Evolutionary conservation across 2,888 invertebrate genomes (phyloP), one percentile per base, ranked within the genome.

Genomic region (Macroteleia sp.): DNA sequence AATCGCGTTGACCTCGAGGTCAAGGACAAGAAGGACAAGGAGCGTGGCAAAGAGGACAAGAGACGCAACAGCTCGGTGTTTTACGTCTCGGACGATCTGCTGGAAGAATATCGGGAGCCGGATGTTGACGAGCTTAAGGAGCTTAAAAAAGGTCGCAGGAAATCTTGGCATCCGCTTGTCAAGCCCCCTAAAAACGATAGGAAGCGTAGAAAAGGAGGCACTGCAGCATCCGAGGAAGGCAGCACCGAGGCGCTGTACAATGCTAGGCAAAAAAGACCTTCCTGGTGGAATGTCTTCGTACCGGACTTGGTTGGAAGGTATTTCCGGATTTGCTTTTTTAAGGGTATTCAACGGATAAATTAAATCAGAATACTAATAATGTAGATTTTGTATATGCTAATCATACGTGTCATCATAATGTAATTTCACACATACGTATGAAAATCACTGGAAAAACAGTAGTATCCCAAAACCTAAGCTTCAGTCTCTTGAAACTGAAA

Each of bases 211-310:
- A 94, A 94, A 88, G 94, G 93, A 3, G 88, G 93, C 9, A 85
- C 87, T 19, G 84, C 85, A 3, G 80, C 79, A 0, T 92, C 92
- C 85, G 88, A 67, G 86, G 91, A 92, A 91, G 88, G 87, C 61
- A 89, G 92, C 91, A 82, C 92, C 89, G 83, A 92, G 90, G 82
- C 91, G 85, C 77, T 91, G 30, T 88, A 93, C 93, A 87, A 92
- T 9, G 73, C 80, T 1, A 80, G 95, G 22, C 94, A 96, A 90
- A 96, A 96, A 90, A 93, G 96, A 77, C 95, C 95, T 34, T 96
- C 96, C 34, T 97, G 97, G 97, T 97, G 97, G 97, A 96, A 96
- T 91, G 96, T 96, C 80, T 96, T 97, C 89, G 95, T 95, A 44
- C 95, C 96, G 52, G 96, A 97, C 85, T 85, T 90, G 9, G 90